Evolutionary conservation across 2,797 vertebrate genomes (phyloP).

Genomic region (Acestrorhynchus altus): DNA sequence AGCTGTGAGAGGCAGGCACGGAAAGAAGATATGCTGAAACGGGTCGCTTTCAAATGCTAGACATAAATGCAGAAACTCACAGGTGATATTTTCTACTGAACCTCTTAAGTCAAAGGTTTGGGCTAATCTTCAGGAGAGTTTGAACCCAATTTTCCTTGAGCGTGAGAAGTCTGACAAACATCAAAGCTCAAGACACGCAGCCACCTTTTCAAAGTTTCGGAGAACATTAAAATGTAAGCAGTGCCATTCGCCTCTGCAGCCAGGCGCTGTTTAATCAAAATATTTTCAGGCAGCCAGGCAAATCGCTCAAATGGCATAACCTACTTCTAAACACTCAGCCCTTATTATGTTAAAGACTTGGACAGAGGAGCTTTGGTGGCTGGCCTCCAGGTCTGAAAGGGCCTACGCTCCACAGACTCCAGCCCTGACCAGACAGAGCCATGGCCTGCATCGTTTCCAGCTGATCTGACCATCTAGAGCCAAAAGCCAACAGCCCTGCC

Average conservation of each 20-base stretch:
- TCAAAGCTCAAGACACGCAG: not conserved
- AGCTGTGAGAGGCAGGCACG: not conserved
- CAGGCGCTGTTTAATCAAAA: not conserved
- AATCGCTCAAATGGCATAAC: constrained; percentile 1
- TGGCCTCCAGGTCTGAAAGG: constrained; percentile 8
- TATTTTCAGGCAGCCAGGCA: not conserved
- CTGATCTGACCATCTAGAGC: constrained; percentile 35
- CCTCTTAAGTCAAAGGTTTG: not conserved
- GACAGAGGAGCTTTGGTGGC: not conserved
- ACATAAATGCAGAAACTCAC: not conserved
- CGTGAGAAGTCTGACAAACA: not conserved
- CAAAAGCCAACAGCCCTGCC: constrained; percentile 41
- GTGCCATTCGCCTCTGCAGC: not conserved
- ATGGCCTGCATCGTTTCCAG: constrained; percentile 43
- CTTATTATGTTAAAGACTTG: constrained; percentile 14
- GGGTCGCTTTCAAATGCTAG: not conserved
- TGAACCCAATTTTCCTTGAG: not conserved
- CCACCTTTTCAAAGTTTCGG: not conserved
- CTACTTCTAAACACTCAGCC: constrained; percentile 3
- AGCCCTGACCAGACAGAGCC: constrained; percentile 28
- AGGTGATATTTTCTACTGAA: not conserved
- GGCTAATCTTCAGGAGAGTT: not conserved
- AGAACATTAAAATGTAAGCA: not conserved
- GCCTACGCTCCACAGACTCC: constrained; percentile 15
- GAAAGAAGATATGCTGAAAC: not conserved